phyloP scores from a whole-genome alignment of 2,113 vertebrate genomes.

The Phocoena phocoena region DNA sequence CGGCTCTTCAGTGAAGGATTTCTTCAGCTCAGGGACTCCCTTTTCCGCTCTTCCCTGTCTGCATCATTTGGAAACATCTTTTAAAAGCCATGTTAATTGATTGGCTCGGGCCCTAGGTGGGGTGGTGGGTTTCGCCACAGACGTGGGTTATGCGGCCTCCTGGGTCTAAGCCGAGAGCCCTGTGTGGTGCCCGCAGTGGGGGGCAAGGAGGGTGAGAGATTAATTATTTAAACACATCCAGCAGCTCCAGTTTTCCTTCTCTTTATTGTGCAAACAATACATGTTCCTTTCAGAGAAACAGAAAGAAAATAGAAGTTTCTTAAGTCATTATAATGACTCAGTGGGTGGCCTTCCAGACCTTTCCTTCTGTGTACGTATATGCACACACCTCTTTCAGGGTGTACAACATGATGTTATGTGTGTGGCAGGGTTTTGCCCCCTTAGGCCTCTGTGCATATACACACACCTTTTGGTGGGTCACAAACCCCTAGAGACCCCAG shows the following conservation, averaged over 20 bases:
- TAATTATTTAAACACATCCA: neutral
- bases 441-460: neutral
- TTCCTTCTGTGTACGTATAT: neutral
- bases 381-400: neutral
- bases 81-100: slow-evolving; percentile 26
- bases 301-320: neutral
- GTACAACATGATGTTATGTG: neutral
- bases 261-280: neutral
- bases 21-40: slow-evolving; percentile 31
- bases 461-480: neutral
- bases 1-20: neutral
- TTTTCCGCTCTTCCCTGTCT: neutral
- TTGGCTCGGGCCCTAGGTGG: neutral
- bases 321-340: neutral
- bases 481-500: neutral
- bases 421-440: neutral
- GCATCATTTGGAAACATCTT: neutral
- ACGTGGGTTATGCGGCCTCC: neutral
- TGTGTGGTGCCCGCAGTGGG: neutral
- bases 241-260: neutral
- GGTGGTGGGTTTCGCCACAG: neutral
- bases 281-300: neutral
- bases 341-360: neutral
- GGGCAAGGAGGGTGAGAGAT: neutral
- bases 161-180: too few species aligned